Percentiles rank a stretch among this genome's conserved stretches.
Conservation (phyloP, 2,888 invertebrate species). For the Zaprionus lineosus region DNA sequence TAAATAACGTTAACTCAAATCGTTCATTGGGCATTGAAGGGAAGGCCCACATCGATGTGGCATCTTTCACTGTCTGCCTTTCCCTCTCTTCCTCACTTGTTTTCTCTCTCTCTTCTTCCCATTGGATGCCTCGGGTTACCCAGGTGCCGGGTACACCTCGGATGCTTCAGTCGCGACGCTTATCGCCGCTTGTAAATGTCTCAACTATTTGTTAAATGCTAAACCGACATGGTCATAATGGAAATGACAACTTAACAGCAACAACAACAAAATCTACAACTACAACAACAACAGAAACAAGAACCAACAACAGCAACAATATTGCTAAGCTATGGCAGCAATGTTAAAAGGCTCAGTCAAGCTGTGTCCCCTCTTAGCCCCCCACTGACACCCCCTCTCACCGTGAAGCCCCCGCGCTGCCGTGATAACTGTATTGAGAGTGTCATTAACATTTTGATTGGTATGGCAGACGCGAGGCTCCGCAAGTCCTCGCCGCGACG, state of each 20-base stretch:
- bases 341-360: conserved; percentile 71
- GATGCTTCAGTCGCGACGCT: conserved; percentile 32
- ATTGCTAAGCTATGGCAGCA: conserved; percentile 44
- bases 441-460: conserved; percentile 83
- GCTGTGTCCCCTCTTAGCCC: conserved; percentile 2
- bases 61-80: no score
- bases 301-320: conserved; percentile 19
- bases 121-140: no score
- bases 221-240: conserved; percentile 80
- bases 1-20: conserved; percentile 72
- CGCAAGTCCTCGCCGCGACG: conserved; percentile 18
- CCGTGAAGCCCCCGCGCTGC: conserved; percentile 36
- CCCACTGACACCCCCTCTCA: not conserved
- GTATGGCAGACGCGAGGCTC: conserved; percentile 43
- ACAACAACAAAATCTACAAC: conserved; percentile 37
- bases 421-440: conserved; percentile 82
- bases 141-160: no score
- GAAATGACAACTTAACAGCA: conserved; percentile 80
- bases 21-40: conserved; percentile 41
- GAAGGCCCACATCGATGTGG: no score
- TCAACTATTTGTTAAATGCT: conserved; percentile 82
- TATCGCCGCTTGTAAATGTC: conserved; percentile 81
- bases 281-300: conserved; percentile 2
- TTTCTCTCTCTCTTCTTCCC: not conserved
- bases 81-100: not conserved